These are phyloP conservation scores for Alfaro cultratus DNA, from an alignment of 2,797 vertebrate genomes.

Conservation along the genomic window DNA sequence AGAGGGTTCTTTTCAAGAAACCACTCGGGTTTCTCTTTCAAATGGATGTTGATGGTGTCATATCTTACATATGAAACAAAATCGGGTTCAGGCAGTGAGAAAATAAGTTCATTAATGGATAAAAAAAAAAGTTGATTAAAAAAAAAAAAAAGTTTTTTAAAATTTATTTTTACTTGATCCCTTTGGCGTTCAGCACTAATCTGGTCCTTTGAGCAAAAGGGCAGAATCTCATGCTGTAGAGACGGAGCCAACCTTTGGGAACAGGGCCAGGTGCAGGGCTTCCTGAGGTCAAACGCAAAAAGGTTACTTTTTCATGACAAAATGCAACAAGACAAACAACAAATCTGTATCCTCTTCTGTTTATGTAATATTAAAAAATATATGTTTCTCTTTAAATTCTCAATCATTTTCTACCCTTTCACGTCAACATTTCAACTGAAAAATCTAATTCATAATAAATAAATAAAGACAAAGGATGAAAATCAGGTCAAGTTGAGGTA, in stretches of 20 bases:
- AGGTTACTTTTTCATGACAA: neutral
- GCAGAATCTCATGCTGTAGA: constrained; percentile 97
- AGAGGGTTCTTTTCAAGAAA: constrained; percentile 86
- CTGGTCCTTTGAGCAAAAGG: constrained; percentile 89
- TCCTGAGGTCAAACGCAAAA: constrained; percentile 66
- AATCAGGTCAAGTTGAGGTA: neutral
- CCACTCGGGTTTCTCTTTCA: constrained; percentile 94
- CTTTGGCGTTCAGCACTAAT: constrained; percentile 89
- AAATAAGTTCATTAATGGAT: neutral
- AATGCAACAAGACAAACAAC: neutral
- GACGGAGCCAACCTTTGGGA: constrained; percentile 80
- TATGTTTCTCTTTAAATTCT: neutral
- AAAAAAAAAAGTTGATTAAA: neutral
- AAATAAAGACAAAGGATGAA: neutral
- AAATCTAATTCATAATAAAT: neutral
- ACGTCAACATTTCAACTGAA: neutral
- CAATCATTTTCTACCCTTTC: neutral
- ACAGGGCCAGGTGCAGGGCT: constrained; percentile 85
- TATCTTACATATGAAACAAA: constrained; percentile 69
- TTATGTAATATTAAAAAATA: neutral
- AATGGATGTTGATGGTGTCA: constrained; percentile 90
- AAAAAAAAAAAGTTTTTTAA: neutral
- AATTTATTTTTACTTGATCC: constrained; percentile 83
- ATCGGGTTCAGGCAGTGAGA: rapidly evolving
- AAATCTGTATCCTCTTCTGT: neutral